A percentile compares a stretch with the other conserved stretches of the same genome.
phyloP scores from a whole-genome alignment of 2,797 vertebrate genomes.

The Clarias platycephalus region DNA sequence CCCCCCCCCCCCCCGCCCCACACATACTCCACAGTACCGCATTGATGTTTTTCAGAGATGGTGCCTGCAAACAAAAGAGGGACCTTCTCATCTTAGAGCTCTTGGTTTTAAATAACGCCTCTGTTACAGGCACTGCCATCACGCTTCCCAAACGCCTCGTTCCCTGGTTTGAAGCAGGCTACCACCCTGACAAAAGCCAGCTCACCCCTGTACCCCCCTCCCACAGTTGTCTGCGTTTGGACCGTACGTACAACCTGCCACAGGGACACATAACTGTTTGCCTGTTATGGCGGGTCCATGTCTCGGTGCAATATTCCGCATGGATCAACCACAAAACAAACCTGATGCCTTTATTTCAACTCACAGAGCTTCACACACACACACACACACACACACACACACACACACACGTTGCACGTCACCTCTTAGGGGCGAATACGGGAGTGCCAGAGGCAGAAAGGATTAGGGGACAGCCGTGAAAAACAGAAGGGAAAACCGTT shows the following conservation, averaged over 20 bases:
- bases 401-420: constrained; percentile 4
- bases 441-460: constrained; percentile 8
- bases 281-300: not conserved
- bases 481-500: not conserved
- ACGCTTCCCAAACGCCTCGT: constrained; percentile 13
- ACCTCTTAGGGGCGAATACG: constrained; percentile 14
- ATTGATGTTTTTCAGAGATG: constrained; percentile 22
- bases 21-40: constrained; percentile 26
- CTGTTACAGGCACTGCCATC: constrained; percentile 10
- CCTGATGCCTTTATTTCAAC: constrained; percentile 23
- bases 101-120: constrained; percentile 26
- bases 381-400: not conserved
- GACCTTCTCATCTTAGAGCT: constrained; percentile 17
- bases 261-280: constrained; percentile 43
- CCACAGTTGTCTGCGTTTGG: constrained; percentile 67
- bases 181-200: constrained; percentile 67
- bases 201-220: constrained; percentile 44
- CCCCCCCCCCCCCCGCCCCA: not conserved
- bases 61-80: constrained; percentile 25
- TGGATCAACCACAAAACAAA: constrained; percentile 41
- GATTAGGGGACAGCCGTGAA: constrained; percentile 33
- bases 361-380: constrained; percentile 20
- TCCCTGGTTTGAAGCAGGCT: constrained; percentile 24
- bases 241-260: constrained; percentile 60
- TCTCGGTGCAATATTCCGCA: constrained; percentile 33